These are phyloP conservation scores for Stenopsyche tienmushanensis DNA, from an alignment of 1,140 invertebrate genomes.

Conservation along the genomic window DNA sequence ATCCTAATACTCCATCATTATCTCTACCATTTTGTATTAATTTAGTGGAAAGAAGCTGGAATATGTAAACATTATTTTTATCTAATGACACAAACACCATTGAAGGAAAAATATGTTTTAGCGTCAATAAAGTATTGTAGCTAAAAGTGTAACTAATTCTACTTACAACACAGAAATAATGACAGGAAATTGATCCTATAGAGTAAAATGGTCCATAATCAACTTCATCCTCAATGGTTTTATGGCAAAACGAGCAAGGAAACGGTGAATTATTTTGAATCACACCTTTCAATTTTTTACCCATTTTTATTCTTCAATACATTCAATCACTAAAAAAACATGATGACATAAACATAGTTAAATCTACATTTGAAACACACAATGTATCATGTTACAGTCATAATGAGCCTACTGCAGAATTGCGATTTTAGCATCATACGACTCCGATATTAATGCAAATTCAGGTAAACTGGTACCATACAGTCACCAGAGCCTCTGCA, in stretches of 20 bases:
- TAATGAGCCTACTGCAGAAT: no score
- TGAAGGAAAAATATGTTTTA: neutral
- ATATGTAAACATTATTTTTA: neutral
- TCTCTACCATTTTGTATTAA: constrained; percentile 7
- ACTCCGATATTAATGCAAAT: no score
- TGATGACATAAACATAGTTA: no score
- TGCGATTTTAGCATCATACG: no score
- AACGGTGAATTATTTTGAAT: neutral
- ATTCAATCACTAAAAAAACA: no score
- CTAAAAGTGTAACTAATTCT: neutral
- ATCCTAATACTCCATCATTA: constrained; percentile 11
- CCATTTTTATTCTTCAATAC: neutral
- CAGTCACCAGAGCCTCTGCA: no score
- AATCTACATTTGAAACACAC: no score
- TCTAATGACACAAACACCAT: neutral
- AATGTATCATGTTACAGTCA: no score
- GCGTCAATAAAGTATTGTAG: neutral
- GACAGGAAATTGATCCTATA: neutral
- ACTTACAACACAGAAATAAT: constrained; percentile 11
- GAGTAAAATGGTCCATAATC: neutral
- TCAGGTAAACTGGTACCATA: no score
- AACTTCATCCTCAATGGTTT: neutral
- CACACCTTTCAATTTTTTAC: neutral
- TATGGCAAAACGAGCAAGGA: neutral
- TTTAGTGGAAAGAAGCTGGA: neutral